Conservation (phyloP, 2,797 vertebrate species). For the Limosa lapponica region DNA sequence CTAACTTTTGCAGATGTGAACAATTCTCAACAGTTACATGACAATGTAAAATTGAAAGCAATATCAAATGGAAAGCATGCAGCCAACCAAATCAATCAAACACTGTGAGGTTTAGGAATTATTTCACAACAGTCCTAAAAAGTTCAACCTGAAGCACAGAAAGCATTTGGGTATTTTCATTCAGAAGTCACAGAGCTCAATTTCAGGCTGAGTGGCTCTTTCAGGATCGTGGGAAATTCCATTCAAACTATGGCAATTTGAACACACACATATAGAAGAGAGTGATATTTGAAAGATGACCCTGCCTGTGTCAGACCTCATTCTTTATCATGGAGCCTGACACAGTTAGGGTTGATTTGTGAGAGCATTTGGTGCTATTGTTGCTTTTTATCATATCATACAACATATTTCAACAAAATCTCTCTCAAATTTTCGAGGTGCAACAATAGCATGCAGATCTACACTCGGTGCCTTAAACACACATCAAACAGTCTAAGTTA, state of each 20-base stretch:
- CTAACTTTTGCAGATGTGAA: slow-evolving; percentile 34
- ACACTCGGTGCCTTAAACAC: slow-evolving; percentile 80
- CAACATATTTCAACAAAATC: slow-evolving; percentile 36
- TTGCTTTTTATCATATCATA: slow-evolving; percentile 48
- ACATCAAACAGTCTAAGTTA: slow-evolving; percentile 80
- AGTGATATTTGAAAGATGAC: not conserved
- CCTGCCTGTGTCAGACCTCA: slow-evolving; percentile 31
- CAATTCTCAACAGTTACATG: slow-evolving; percentile 42
- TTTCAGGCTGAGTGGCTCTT: slow-evolving; percentile 56
- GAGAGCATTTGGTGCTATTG: slow-evolving; percentile 48
- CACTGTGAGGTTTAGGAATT: slow-evolving; percentile 32
- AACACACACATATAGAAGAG: slow-evolving; percentile 1
- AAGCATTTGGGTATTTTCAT: not conserved
- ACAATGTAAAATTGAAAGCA: slow-evolving; percentile 36
- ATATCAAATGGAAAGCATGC: slow-evolving; percentile 41
- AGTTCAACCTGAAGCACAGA: slow-evolving; percentile 55
- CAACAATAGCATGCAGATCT: slow-evolving; percentile 81
- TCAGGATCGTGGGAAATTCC: slow-evolving; percentile 45
- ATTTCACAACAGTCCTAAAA: slow-evolving; percentile 66
- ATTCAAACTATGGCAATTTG: slow-evolving; percentile 22
- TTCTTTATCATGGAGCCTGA: not conserved
- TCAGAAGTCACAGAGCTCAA: not conserved
- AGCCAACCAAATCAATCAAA: slow-evolving; percentile 49
- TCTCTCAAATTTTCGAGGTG: slow-evolving; percentile 60
- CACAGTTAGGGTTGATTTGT: not conserved